phyloP scores from a whole-genome alignment of 2,888 invertebrate species.

The Deroplatys truncata region DNA sequence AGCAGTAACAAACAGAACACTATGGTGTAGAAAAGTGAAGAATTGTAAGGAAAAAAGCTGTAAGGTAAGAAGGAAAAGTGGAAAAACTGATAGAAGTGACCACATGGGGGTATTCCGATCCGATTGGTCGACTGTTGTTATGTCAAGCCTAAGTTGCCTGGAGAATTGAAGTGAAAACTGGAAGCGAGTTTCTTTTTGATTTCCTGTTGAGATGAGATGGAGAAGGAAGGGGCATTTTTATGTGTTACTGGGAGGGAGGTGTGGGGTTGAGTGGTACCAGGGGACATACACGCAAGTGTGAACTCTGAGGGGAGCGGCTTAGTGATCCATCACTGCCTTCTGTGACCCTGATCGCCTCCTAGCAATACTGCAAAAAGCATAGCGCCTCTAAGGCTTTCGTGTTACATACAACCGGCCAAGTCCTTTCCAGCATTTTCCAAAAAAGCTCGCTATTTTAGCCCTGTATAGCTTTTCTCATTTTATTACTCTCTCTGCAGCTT shows the following conservation, averaged over 20 bases:
- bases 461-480: no score
- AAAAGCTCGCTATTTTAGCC: no score
- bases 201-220: neutral
- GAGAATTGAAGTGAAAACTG: neutral
- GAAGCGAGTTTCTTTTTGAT: neutral
- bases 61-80: neutral
- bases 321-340: neutral
- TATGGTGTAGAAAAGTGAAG: neutral
- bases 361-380: neutral
- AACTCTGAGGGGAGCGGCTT: neutral
- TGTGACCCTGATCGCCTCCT: neutral
- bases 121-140: neutral
- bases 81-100: neutral
- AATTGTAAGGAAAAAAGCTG: neutral
- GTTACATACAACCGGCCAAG: no score
- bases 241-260: no score
- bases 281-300: no score
- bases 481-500: no score
- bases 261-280: no score
- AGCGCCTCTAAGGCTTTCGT: no score
- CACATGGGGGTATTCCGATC: neutral
- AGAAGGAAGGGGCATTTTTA: no score
- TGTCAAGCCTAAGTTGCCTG: neutral
- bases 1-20: no score
- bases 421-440: no score